Evolutionary conservation across 2,797 vertebrate genomes (phyloP).

Genomic region (Bradypodion pumilum): DNA sequence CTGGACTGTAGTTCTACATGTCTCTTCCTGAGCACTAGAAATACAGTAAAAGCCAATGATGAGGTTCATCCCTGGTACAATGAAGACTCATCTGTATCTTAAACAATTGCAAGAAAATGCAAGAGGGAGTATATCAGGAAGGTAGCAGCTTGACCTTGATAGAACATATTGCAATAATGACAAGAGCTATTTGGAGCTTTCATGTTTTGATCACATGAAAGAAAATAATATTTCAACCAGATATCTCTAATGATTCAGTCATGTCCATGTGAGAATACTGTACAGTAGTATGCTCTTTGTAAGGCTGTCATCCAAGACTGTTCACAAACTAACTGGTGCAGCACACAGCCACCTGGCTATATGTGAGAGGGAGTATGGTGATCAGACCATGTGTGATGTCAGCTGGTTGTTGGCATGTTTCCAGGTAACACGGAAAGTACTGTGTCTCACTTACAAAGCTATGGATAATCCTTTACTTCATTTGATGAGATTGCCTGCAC

Average conservation of each 20-base stretch:
- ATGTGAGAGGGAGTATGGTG: neutral
- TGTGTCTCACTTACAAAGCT: neutral
- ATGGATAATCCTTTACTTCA: neutral
- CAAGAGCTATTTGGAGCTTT: neutral
- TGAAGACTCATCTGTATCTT: neutral
- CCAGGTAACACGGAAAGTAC: neutral
- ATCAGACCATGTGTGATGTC: neutral
- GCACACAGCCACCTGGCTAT: neutral
- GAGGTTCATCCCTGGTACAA: neutral
- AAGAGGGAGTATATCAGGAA: neutral
- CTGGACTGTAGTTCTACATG: neutral
- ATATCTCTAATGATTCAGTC: neutral
- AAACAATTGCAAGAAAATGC: neutral
- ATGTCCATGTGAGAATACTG: neutral
- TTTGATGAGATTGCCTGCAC: neutral
- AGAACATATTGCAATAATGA: neutral
- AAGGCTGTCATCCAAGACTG: neutral
- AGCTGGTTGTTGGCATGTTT: neutral
- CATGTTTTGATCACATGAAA: neutral
- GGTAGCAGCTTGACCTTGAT: neutral
- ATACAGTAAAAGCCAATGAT: neutral
- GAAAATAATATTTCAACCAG: too few relatives aligned
- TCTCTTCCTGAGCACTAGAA: neutral
- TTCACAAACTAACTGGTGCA: neutral
- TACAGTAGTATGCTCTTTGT: neutral